phyloP scores from a whole-genome alignment of 2,888 invertebrate genomes.

The Podabrus alpinus region DNA sequence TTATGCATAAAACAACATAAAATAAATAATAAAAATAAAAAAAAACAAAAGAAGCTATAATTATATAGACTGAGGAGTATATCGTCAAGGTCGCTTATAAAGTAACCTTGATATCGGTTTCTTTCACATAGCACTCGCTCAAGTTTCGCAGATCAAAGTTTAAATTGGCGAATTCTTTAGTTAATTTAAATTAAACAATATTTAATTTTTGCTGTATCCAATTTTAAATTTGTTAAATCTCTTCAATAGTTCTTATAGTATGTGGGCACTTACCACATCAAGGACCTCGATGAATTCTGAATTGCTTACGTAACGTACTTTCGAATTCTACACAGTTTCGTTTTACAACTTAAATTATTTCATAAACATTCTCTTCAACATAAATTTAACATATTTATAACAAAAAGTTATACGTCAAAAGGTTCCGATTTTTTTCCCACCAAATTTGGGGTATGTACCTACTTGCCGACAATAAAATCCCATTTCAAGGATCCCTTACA shows the following conservation, averaged over 20 bases:
- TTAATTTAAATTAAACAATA: not conserved
- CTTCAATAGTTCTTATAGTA: slow-evolving; percentile 12
- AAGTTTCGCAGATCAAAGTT: slow-evolving; percentile 20
- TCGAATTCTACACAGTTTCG: slow-evolving; percentile 71
- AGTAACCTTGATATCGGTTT: slow-evolving; percentile 41
- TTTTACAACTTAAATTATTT: not conserved
- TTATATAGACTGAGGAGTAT: slow-evolving; percentile 33
- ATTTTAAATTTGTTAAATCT: not conserved
- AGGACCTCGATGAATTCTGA: slow-evolving; percentile 75
- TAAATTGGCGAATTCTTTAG: not conserved
- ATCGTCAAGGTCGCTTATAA: slow-evolving; percentile 41
- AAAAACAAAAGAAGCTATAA: slow-evolving; percentile 26
- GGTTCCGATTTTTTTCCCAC: not conserved
- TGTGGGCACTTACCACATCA: slow-evolving; percentile 75
- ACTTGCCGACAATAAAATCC: not conserved
- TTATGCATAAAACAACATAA: not conserved
- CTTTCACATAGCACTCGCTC: slow-evolving; percentile 37
- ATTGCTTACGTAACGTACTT: slow-evolving; percentile 75
- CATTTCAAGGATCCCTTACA: not conserved
- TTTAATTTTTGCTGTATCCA: not conserved
- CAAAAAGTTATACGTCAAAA: not conserved
- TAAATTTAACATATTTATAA: not conserved
- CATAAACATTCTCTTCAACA: not conserved
- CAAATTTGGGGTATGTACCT: not conserved
- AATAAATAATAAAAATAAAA: slow-evolving; percentile 1